These are phyloP conservation scores for Lasiurus borealis DNA, from an alignment of 2,113 vertebrate species.

Conservation along the genomic window DNA sequence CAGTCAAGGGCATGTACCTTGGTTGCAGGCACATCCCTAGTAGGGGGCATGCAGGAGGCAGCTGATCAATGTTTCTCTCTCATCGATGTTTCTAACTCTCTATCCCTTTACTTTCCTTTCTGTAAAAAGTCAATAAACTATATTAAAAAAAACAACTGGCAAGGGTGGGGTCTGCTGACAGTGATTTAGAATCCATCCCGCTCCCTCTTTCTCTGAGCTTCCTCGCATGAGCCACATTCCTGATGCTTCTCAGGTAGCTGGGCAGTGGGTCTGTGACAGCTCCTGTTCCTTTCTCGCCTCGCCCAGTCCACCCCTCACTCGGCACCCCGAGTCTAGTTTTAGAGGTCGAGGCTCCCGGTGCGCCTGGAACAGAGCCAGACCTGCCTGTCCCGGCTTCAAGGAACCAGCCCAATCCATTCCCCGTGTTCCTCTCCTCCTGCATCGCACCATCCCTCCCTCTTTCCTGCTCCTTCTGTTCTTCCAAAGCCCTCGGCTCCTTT, in stretches of 20 bases:
- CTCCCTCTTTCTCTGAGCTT: neutral
- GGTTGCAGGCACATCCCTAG: too few species aligned
- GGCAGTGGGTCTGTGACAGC: neutral
- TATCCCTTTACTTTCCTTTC: too few species aligned
- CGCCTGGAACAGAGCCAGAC: constrained; percentile 2
- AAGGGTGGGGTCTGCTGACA: too few species aligned
- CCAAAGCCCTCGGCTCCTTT: neutral
- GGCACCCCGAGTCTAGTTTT: neutral
- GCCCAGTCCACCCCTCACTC: neutral
- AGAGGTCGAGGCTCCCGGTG: neutral
- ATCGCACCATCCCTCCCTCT: neutral
- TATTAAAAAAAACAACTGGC: too few species aligned
- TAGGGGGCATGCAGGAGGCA: too few species aligned
- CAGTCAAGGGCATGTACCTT: too few species aligned
- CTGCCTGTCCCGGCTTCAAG: neutral
- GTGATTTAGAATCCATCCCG: too few species aligned
- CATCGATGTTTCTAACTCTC: too few species aligned
- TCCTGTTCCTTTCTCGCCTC: neutral
- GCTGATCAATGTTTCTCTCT: too few species aligned
- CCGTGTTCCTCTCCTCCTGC: neutral
- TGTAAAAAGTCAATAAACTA: too few species aligned
- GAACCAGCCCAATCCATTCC: neutral
- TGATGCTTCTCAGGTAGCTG: neutral
- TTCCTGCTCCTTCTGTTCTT: neutral
- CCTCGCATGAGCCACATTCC: neutral